These are phyloP conservation scores for Psittacula cyanocephala DNA, from an alignment of 2,113 vertebrate genomes.

Conservation along the genomic window DNA sequence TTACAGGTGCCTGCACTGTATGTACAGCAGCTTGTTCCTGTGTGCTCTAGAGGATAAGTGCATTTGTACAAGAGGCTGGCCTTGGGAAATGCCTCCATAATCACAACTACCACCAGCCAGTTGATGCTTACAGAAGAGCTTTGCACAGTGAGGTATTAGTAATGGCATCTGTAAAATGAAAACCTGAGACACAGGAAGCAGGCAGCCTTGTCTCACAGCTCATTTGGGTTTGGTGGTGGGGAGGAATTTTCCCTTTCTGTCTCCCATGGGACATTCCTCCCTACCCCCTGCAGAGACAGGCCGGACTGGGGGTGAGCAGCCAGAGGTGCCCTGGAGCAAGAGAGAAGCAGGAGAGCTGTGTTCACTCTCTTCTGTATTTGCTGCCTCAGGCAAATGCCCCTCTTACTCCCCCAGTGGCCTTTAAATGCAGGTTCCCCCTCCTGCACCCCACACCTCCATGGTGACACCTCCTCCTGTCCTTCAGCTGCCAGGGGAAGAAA, in stretches of 20 bases:
- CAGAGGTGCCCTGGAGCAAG: neutral
- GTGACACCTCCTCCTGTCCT: neutral
- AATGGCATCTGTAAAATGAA: neutral
- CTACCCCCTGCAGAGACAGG: neutral
- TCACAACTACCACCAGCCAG: neutral
- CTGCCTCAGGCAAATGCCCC: neutral
- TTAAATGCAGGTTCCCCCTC: accelerated
- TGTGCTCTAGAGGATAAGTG: neutral
- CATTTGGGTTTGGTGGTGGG: accelerated
- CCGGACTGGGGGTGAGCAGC: neutral
- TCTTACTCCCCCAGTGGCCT: neutral
- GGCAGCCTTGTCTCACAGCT: neutral
- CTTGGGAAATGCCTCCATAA: neutral
- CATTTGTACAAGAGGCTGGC: neutral
- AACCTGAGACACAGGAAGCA: neutral
- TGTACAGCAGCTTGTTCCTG: neutral
- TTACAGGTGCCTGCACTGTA: neutral
- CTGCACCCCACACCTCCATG: neutral
- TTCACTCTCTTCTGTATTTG: neutral
- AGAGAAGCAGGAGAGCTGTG: accelerated
- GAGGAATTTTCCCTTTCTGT: neutral
- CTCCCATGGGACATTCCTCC: accelerated
- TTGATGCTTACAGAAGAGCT: neutral
- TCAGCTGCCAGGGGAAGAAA: neutral
- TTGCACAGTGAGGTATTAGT: neutral